Evolutionary conservation across 2,113 vertebrate genomes (phyloP).

Genomic region (Cepphus grylle): DNA sequence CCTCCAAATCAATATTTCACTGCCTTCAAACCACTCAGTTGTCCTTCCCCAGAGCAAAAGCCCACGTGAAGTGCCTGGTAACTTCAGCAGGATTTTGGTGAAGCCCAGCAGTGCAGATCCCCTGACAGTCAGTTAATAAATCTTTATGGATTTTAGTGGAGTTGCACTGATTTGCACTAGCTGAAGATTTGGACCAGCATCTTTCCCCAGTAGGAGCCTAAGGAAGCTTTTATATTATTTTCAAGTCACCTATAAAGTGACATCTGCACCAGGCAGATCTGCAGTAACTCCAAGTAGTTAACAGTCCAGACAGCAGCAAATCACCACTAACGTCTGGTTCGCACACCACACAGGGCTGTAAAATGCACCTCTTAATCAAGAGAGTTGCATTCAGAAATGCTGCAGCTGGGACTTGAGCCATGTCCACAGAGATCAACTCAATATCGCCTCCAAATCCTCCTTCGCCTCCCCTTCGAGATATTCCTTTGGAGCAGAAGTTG

Average conservation of each 20-base stretch:
- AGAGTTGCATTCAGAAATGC: not conserved
- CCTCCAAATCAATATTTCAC: not conserved
- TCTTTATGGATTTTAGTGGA: not conserved
- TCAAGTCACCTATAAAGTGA: not conserved
- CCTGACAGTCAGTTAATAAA: not conserved
- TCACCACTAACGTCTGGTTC: not conserved
- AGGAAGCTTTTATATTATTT: not conserved
- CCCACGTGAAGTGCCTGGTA: not conserved
- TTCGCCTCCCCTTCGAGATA: fast-evolving
- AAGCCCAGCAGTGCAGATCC: not conserved
- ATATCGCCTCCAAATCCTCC: not conserved
- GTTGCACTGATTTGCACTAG: not conserved
- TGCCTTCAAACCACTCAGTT: not conserved
- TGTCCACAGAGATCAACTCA: not conserved
- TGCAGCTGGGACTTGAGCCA: not conserved
- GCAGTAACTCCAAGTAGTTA: not conserved
- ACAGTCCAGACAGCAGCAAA: not conserved
- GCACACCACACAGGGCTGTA: not conserved
- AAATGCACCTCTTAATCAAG: not conserved
- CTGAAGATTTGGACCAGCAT: not conserved
- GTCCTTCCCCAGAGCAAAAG: not conserved
- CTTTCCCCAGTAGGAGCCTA: not conserved
- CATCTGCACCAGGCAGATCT: not conserved
- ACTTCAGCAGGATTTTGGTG: not conserved
- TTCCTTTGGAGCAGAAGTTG: not conserved